Evolutionary conservation across 2,113 vertebrate genomes (phyloP).

Genomic region (Sylvia atricapilla): DNA sequence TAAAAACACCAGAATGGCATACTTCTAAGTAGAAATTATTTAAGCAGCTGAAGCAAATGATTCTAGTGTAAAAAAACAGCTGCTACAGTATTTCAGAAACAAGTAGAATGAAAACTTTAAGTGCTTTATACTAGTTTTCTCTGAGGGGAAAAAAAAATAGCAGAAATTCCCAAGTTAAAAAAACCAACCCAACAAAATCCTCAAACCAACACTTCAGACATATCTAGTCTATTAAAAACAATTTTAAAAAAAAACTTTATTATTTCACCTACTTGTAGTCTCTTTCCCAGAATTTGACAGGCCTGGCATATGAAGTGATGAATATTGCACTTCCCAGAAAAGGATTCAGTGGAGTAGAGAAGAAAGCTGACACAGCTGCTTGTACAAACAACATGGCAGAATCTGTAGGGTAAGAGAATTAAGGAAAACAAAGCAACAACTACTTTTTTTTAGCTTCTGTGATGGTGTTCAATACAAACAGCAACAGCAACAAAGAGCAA

Average conservation of each 20-base stretch:
- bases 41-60: neutral
- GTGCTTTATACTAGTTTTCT: neutral
- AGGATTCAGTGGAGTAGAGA: constrained; percentile 87
- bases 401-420: constrained; percentile 71
- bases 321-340: constrained; percentile 91
- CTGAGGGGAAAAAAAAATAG: neutral
- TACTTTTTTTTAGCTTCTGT: neutral
- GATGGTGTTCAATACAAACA: neutral
- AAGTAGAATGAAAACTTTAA: neutral
- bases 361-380: constrained; percentile 83
- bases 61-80: neutral
- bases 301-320: constrained; percentile 89
- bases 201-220: neutral
- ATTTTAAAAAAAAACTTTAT: neutral
- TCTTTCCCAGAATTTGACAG: constrained; percentile 92
- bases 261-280: constrained; percentile 84
- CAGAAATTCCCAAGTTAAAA: neutral
- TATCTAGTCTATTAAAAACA: neutral
- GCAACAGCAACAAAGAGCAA: neutral
- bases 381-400: constrained; percentile 90
- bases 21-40: neutral
- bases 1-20: neutral
- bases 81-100: neutral
- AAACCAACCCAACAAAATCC: rapidly evolving
- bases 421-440: constrained; percentile 65